Base-by-base conservation (phyloP, 53 echinoderm and acorn worm species). In the Luidia sarsii region DNA sequence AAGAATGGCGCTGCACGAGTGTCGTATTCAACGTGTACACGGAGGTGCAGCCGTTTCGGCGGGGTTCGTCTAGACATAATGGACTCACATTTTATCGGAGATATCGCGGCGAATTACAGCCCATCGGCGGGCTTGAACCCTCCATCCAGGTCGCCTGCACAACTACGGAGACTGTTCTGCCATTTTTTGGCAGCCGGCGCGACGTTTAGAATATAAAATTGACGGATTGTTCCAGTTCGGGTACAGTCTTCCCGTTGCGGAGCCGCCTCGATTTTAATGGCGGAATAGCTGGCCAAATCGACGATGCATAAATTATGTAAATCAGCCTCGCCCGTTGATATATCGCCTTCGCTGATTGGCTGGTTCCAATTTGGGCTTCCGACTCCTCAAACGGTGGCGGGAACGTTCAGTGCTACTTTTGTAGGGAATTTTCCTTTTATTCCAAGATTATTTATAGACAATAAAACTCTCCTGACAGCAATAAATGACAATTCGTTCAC, bases 71-170 rank as follows among this genome's bases (percentile, higher is more conserved):
- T 10, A 23, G 11, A 65, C 80, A 50, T 65, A 83, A 81, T 48
- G 57, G 80, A 88, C 97, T 91, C 89, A 67, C 82, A 82, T 86
- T 90, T 89, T 74, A 91, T 83, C 82, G 86, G 83, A 82, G 79
- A 91, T 90, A 92, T 94, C 94, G 94, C 90, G 56, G 80, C 85
- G 88, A 87, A 89, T 89, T 79, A 75, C 75, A 90, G 89, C 91
- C 91, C 97, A 97, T 97, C 97, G 91, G 91, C 97, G 91, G 91
- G 93, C 91, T 91, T 89, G 87, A 84, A 88, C 97, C 97, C 97
- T 97, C 97, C 97, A 97, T 97, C 97, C 93, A 97, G 88, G 82
- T 91, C 88, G 89, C 83, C 28, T 75, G 75, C 61, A 75, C 75
- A 75, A 75, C 75, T 75, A 75, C 59, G 75, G 75, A 75, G 18